Conservation (phyloP, 1,140 invertebrate species). For the Ostrea denselamellosa region DNA sequence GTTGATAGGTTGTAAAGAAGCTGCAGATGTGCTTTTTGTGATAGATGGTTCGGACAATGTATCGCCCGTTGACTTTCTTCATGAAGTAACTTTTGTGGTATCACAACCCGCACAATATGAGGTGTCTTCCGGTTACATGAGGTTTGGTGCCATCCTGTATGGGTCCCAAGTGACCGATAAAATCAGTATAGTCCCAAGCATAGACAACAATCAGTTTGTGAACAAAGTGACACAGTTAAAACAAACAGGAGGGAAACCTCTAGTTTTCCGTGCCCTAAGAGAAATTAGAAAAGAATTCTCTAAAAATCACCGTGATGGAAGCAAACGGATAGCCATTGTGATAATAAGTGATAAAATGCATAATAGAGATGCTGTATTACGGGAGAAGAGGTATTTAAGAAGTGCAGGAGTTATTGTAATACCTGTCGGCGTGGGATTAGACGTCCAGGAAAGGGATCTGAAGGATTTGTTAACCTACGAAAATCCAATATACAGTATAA, state of each 20-base stretch:
- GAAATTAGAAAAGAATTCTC: conserved; percentile 4
- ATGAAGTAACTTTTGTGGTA: neutral
- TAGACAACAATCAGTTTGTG: conserved; percentile 25
- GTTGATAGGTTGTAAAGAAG: conserved; percentile 6
- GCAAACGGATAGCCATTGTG: neutral
- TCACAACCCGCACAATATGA: neutral
- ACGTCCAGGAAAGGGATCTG: neutral
- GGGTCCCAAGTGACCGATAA: conserved; percentile 11
- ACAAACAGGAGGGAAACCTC: neutral
- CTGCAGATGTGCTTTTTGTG: neutral
- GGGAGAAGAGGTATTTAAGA: neutral
- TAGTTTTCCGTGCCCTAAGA: conserved; percentile 2
- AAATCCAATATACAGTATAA: conserved; percentile 10
- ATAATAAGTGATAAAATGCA: conserved; percentile 23
- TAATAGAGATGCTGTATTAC: neutral
- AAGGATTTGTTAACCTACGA: neutral
- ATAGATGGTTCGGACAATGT: conserved; percentile 9
- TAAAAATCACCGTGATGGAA: neutral
- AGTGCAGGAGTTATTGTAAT: neutral
- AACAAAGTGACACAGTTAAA: neutral
- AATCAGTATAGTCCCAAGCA: conserved; percentile 23
- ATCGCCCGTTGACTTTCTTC: neutral
- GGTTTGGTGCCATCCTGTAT: conserved; percentile 1
- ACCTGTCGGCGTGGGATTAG: neutral
- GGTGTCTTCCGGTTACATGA: neutral